Percentiles rank a stretch among this genome's conserved stretches.
Conservation (phyloP, 2,888 invertebrate species). For the Ormyrus rosae region DNA sequence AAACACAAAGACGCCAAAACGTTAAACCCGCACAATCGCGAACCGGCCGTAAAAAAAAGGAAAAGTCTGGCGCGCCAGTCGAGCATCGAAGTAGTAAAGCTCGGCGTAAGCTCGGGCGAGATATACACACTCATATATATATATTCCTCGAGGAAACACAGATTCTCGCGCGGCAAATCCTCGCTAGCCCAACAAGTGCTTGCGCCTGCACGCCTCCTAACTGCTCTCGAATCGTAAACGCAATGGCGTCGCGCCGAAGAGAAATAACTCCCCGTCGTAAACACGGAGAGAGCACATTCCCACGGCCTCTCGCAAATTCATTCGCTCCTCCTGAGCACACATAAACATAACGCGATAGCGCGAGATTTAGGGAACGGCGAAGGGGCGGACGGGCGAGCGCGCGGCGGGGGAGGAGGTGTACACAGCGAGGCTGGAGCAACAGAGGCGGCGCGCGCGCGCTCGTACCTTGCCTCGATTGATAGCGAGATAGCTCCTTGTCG, state of each 20-base stretch:
- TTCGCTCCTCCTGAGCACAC: constrained; percentile 27
- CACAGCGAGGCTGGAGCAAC: not conserved
- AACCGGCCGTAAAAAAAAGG: too few relatives aligned
- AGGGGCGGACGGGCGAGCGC: constrained; percentile 6
- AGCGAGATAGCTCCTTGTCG: constrained; percentile 36
- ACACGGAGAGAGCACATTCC: constrained; percentile 8
- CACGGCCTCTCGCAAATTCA: constrained; percentile 22
- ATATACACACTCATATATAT: too few relatives aligned
- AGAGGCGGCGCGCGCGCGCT: constrained; percentile 1
- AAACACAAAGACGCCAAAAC: too few relatives aligned
- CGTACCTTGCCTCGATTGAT: constrained; percentile 20
- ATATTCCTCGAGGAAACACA: too few relatives aligned
- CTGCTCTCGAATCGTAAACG: not conserved
- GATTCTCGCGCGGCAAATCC: too few relatives aligned
- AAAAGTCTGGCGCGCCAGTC: too few relatives aligned
- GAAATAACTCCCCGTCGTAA: constrained; percentile 36
- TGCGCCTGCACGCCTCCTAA: too few relatives aligned
- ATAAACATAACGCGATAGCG: constrained; percentile 33
- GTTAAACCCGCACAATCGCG: too few relatives aligned
- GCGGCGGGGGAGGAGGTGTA: not conserved
- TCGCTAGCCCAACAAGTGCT: too few relatives aligned
- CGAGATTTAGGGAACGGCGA: constrained; percentile 5
- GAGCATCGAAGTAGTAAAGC: too few relatives aligned
- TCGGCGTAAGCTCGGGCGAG: too few relatives aligned
- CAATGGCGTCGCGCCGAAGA: not conserved